Evolutionary conservation across 1,140 invertebrate genomes (phyloP).

Genomic region (Trigoniulus corallinus): DNA sequence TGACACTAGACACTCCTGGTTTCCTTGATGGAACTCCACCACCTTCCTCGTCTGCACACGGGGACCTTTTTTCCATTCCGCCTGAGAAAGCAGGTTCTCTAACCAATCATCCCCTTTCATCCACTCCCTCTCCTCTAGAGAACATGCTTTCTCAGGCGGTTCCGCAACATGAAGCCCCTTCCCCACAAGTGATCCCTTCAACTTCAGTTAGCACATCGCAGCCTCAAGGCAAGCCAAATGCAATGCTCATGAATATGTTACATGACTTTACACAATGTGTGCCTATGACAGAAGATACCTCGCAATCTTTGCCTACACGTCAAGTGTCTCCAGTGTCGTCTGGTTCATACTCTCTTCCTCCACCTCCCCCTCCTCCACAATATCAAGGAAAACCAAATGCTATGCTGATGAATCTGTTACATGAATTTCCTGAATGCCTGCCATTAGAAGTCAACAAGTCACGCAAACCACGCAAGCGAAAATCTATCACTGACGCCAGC

Average conservation of each 20-base stretch:
- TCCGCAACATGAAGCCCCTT: not conserved
- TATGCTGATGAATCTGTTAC: constrained; percentile 28
- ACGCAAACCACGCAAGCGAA: constrained; percentile 16
- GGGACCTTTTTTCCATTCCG: constrained; percentile 1
- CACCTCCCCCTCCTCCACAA: not conserved
- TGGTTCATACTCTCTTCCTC: constrained; percentile 1
- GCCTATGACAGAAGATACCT: not conserved
- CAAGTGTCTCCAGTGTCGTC: too few species aligned
- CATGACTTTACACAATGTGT: constrained; percentile 20
- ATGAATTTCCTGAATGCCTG: constrained; percentile 19
- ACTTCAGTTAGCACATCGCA: not conserved
- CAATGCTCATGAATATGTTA: constrained; percentile 27
- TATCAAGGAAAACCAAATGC: constrained; percentile 12
- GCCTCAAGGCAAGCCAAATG: constrained; percentile 12
- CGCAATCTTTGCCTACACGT: constrained; percentile 11
- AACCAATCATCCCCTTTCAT: not conserved
- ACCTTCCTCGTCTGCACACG: not conserved
- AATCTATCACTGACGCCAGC: constrained; percentile 9
- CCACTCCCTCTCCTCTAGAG: not conserved
- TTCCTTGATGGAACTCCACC: not conserved
- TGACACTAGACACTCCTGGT: not conserved
- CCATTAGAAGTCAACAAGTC: constrained; percentile 3
- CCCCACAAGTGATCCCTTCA: constrained; percentile 3
- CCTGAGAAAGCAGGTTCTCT: constrained; percentile 3
- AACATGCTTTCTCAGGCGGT: constrained; percentile 3